Percentiles rank a stretch among this genome's conserved stretches.
These are phyloP conservation scores for Dryococelus australis DNA, from an alignment of 2,888 invertebrate genomes.

Conservation along the genomic window DNA sequence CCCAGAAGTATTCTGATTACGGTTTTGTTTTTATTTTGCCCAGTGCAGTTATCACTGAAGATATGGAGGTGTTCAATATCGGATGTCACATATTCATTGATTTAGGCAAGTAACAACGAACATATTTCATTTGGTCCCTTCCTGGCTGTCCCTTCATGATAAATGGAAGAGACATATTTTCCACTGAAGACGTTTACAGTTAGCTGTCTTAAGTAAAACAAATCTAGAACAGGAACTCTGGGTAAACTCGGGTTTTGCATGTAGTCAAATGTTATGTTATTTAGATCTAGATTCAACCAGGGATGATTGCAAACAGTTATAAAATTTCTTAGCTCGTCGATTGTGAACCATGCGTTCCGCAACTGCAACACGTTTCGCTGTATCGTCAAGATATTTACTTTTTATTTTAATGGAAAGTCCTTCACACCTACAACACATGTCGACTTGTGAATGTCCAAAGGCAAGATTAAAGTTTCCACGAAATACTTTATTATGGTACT, in stretches of 20 bases:
- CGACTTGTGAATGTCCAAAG: not conserved
- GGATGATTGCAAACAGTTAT: too few relatives aligned
- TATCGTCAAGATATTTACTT: too few relatives aligned
- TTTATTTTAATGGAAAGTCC: too few relatives aligned
- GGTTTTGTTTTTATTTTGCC: too few relatives aligned
- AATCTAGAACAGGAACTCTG: not conserved
- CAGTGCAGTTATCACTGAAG: too few relatives aligned
- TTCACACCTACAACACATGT: too few relatives aligned
- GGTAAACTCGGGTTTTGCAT: not conserved
- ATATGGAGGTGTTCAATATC: not conserved
- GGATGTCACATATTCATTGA: not conserved
- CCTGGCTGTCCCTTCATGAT: not conserved
- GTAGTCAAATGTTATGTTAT: not conserved
- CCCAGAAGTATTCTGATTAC: too few relatives aligned
- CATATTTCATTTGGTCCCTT: not conserved
- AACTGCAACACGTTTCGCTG: too few relatives aligned
- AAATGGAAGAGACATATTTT: not conserved
- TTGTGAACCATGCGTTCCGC: too few relatives aligned
- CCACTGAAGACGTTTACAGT: not conserved
- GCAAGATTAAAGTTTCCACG: not conserved
- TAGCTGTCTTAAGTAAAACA: not conserved
- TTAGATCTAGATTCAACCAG: not conserved
- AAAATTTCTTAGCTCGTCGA: too few relatives aligned
- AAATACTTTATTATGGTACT: not conserved
- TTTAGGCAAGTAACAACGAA: not conserved